phyloP scores from a whole-genome alignment of 2,113 vertebrate species.

The Atherinomorus stipes region DNA sequence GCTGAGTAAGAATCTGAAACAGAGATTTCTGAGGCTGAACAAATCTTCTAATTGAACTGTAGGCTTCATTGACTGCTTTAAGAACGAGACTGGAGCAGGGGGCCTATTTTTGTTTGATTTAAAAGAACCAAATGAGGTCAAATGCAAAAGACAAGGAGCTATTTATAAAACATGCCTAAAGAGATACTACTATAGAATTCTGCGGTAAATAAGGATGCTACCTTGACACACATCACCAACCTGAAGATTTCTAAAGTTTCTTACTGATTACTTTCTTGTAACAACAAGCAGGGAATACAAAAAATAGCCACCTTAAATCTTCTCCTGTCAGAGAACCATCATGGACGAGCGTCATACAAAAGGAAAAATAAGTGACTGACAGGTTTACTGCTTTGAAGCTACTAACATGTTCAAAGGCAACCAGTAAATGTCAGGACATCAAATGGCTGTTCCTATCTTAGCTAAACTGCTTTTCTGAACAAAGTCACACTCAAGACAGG shows the following conservation, averaged over 20 bases:
- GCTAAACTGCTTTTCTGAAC: no score
- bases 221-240: no score
- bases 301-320: no score
- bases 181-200: no score
- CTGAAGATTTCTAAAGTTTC: no score
- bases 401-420: not conserved
- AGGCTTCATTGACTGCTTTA: constrained; percentile 24
- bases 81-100: constrained; percentile 11
- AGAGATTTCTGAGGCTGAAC: constrained; percentile 50
- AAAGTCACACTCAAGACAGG: no score
- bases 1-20: constrained; percentile 42
- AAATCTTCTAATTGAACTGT: constrained; percentile 49
- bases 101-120: constrained; percentile 17
- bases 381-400: not conserved
- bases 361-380: not conserved
- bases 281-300: no score
- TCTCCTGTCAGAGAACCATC: no score
- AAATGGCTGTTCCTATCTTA: no score
- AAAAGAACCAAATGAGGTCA: constrained; percentile 12
- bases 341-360: not conserved
- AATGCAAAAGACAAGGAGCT: constrained; percentile 10
- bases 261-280: no score
- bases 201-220: no score
- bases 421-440: not conserved
- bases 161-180: not conserved